These are phyloP conservation scores for Linyphia triangularis DNA, from an alignment of 2,888 invertebrate species.

Conservation along the genomic window DNA sequence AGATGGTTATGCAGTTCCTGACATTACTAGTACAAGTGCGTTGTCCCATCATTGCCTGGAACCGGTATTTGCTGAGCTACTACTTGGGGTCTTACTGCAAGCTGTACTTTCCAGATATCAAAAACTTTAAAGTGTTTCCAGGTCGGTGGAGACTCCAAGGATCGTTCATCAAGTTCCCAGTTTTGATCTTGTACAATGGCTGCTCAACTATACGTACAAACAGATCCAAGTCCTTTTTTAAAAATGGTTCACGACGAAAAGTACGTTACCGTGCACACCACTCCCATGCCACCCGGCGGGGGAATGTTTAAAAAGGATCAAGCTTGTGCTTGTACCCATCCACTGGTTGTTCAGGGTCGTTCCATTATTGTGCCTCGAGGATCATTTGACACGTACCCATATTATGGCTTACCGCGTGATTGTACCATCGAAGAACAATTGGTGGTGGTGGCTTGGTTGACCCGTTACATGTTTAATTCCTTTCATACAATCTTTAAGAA, in stretches of 20 bases:
- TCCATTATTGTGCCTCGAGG: neutral
- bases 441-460: conserved; percentile 1
- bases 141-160: neutral
- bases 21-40: neutral
- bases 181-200: neutral
- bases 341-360: neutral
- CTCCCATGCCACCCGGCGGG: neutral
- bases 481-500: too few species aligned
- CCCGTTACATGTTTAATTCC: neutral
- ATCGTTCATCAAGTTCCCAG: neutral
- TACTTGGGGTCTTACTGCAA: neutral
- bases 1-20: neutral
- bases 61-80: neutral
- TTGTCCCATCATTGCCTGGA: neutral
- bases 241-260: neutral
- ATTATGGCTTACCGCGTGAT: neutral
- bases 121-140: neutral
- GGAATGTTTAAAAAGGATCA: neutral
- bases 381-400: neutral
- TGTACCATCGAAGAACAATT: neutral
- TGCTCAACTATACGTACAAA: neutral
- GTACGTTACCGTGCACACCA: neutral
- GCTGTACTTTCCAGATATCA: neutral
- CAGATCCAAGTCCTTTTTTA: neutral
- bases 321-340: neutral